A percentile compares a stretch with the other conserved stretches of the same genome.
These are phyloP conservation scores for Drosophila ambigua DNA, from an alignment of 1,140 invertebrate species.

Conservation along the genomic window DNA sequence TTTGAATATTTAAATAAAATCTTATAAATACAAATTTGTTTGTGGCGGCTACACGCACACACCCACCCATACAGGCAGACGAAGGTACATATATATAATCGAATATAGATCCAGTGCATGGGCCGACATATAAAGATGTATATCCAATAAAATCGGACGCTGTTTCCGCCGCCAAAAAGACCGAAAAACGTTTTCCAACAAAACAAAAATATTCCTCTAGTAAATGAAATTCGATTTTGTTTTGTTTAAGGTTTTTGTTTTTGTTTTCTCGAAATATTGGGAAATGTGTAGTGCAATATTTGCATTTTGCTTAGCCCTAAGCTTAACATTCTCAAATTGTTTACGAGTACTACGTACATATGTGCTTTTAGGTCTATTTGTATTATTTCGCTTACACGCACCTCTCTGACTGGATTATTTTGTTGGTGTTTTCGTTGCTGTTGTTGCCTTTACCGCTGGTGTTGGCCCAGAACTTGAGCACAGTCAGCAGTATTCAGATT, in stretches of 20 bases:
- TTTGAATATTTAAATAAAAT: slow-evolving; percentile 73
- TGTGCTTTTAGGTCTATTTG: slow-evolving; percentile 4
- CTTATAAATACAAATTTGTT: slow-evolving; percentile 65
- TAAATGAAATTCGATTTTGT: slow-evolving; percentile 21
- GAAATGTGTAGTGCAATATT: slow-evolving; percentile 29
- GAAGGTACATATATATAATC: slow-evolving; percentile 19
- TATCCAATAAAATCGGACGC: slow-evolving; percentile 69
- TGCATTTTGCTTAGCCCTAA: slow-evolving; percentile 29
- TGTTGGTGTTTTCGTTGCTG: slow-evolving; percentile 31
- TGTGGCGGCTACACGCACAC: slow-evolving; percentile 39
- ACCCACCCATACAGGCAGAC: background rate
- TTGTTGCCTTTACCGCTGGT: slow-evolving; percentile 1
- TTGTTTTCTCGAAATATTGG: slow-evolving; percentile 4
- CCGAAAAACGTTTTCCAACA: slow-evolving; percentile 17
- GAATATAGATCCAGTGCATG: slow-evolving; percentile 45
- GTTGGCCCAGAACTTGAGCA: too few relatives aligned
- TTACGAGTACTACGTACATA: too few relatives aligned
- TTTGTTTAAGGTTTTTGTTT: slow-evolving; percentile 1
- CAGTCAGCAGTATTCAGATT: too few relatives aligned
- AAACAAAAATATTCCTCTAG: slow-evolving; percentile 16
- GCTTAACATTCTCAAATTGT: background rate
- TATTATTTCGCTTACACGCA: slow-evolving; percentile 49
- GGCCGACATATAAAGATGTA: slow-evolving; percentile 53
- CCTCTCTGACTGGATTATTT: slow-evolving; percentile 56
- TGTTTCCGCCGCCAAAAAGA: slow-evolving; percentile 67